Conservation (phyloP, 2,888 invertebrate species). For the Scelioninae gen. 1 region DNA sequence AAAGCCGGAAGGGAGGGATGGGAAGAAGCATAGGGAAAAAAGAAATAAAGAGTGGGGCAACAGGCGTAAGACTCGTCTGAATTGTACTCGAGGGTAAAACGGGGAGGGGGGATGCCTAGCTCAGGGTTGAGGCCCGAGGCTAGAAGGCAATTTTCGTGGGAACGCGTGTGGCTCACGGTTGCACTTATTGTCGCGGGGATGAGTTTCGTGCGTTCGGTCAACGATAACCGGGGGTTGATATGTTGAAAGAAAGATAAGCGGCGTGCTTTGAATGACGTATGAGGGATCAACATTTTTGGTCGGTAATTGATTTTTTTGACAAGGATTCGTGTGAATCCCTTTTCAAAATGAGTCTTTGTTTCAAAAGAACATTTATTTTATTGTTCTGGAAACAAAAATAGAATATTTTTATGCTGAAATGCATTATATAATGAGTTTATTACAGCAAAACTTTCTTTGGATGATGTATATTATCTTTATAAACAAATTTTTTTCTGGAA, state of each 20-base stretch:
- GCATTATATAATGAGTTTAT: no score
- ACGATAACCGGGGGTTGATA: constrained; percentile 70
- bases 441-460: no score
- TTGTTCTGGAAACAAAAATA: constrained; percentile 4
- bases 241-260: constrained; percentile 66
- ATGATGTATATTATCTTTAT: no score
- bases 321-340: neutral
- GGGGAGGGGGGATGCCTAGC: constrained; percentile 58
- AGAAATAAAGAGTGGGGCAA: constrained; percentile 57
- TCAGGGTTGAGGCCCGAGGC: constrained; percentile 65
- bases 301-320: constrained; percentile 56
- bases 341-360: constrained; percentile 31
- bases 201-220: constrained; percentile 75
- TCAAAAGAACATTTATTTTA: neutral
- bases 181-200: constrained; percentile 69
- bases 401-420: neutral
- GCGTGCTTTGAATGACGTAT: constrained; percentile 58
- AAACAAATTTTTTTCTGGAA: no score
- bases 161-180: constrained; percentile 79
- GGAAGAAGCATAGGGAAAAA: constrained; percentile 44
- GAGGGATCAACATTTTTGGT: constrained; percentile 61
- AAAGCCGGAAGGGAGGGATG: constrained; percentile 59
- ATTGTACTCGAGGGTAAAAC: constrained; percentile 53
- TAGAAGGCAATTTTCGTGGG: constrained; percentile 80
- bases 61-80: constrained; percentile 66